phyloP scores from a whole-genome alignment of 2,113 vertebrate species.

The Amblyopsis rosae region DNA sequence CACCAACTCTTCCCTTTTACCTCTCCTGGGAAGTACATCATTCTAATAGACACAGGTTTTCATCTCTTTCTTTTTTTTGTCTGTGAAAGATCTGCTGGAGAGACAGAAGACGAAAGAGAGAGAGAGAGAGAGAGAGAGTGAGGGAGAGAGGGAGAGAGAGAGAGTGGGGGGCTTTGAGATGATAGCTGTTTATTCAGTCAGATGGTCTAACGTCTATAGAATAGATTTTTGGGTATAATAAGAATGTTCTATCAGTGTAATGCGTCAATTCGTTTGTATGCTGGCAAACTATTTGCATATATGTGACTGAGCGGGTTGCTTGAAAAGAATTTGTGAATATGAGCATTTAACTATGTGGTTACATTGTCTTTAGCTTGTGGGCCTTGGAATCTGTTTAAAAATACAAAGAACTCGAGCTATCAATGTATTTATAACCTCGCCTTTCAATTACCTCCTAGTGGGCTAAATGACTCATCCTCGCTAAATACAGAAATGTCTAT shows the following conservation, averaged over 20 bases:
- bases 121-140: neutral
- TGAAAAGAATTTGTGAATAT: too few relatives aligned
- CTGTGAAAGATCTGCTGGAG: constrained; percentile 43
- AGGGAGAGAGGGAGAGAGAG: neutral
- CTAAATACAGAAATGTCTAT: constrained; percentile 1
- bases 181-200: constrained; percentile 59
- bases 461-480: constrained; percentile 22
- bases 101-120: constrained; percentile 7
- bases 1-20: constrained; percentile 27
- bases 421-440: neutral
- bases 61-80: constrained; percentile 51
- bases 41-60: constrained; percentile 61
- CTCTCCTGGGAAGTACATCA: constrained; percentile 47
- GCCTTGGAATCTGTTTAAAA: too few relatives aligned
- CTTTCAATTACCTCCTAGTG: constrained; percentile 5
- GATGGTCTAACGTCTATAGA: constrained; percentile 56
- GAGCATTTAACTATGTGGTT: too few relatives aligned
- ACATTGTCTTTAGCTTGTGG: too few relatives aligned
- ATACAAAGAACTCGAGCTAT: too few relatives aligned
- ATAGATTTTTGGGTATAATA: constrained; percentile 45
- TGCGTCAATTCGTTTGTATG: too few relatives aligned
- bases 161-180: constrained; percentile 26
- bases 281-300: too few relatives aligned
- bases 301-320: too few relatives aligned
- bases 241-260: constrained; percentile 9